Base-by-base conservation (phyloP, 2,888 invertebrate species). In the Hemithea aestivaria region DNA sequence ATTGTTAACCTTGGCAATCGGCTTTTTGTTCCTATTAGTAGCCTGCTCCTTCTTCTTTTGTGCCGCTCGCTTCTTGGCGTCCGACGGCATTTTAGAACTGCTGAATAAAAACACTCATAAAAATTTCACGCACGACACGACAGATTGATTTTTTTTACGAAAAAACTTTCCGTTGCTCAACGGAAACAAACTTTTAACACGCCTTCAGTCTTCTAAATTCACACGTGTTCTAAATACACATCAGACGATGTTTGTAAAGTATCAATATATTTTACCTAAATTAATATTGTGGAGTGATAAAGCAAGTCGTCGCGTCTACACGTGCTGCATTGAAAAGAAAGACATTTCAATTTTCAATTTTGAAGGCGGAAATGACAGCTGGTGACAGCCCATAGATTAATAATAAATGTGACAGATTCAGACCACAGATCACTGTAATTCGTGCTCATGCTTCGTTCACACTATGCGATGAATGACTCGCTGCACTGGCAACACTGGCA, bases 41-140 rank as follows among this genome's bases (percentile, higher is more conserved):
- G 95, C 94, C 35, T 96, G 96, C 55, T 97, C 98, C 76, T 99
- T 99, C 84, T 99, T 99, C 80, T 97, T 96, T 72, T 96, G 96
- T 71, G 96, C 97, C 75, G 98, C 94, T 73, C 97, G 96, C 90
- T 99, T 99, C 85, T 99, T 99, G 21, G 98, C 93, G 85, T 99
- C 99, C 63, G 99, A 99, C 76, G 99, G 98, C 99, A 99, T 99
- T 51, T 58, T 52, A 49, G 30, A 48, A 45, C 56, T 59, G 54
- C 56, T 56, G 56, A 63, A 56, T 35, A 27, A 41, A 30, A 30
- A 31, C 28, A 31, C 23, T 28, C 20, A 16, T 6, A 36, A 40
- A 34, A 44, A 40, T 35, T 28, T 41, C 27, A 39, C 43, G 25
- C 29, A 20, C 26, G 38, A 39, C 36, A 43, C 32, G 34, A 35